Evolutionary conservation across 1,140 invertebrate genomes (phyloP), one percentile per base, ranked within the genome.

Genomic region (Potamilus streckersoni): DNA sequence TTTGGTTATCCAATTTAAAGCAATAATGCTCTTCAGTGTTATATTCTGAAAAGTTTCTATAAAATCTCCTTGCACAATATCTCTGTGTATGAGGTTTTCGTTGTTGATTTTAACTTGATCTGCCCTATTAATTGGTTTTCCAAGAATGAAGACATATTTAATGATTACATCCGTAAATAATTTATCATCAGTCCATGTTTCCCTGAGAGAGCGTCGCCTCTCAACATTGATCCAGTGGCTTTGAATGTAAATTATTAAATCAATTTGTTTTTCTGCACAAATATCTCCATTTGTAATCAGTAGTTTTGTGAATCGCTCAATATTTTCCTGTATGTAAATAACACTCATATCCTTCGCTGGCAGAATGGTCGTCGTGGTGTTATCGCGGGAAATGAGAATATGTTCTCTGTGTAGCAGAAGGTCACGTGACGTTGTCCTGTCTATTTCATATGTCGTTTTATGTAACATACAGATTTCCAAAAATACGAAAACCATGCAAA

Each of bases 1-100:
- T 13, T 87, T 88, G 2, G 92, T 86, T 1, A 93, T 93, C 95
- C 96, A 98, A 79, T 92, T 91, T 49, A 97, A 86, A 0, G 95
- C 95, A 94, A 96, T 96, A 0, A 96, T 84, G 83, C 97, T 95
- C 67, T 88, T 88, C 15, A 79, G 60, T 2, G 85, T 87, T 17
- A 88, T 63, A 74, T 88, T 85, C 20, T 67, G 71, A 63, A 84
- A 85, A 16, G 74, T 78, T 61, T 86, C 86, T 16, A 62, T 58
- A 55, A 88, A 87, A 71, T 87, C 79, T 13, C 79, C 86, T 66
- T 86, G 80, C 19, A 88, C 77, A n/a, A 88, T 82, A 78, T 88
- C 87, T 1, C 81, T 78, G 67, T 82, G 92, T 0, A 72, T 62
- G 13, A 79, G 27, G 19, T 79, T 81, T 59, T 86, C 86, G 19